These are phyloP conservation scores for Galago senegalensis DNA, from an alignment of 2,797 vertebrate genomes.

Conservation along the genomic window DNA sequence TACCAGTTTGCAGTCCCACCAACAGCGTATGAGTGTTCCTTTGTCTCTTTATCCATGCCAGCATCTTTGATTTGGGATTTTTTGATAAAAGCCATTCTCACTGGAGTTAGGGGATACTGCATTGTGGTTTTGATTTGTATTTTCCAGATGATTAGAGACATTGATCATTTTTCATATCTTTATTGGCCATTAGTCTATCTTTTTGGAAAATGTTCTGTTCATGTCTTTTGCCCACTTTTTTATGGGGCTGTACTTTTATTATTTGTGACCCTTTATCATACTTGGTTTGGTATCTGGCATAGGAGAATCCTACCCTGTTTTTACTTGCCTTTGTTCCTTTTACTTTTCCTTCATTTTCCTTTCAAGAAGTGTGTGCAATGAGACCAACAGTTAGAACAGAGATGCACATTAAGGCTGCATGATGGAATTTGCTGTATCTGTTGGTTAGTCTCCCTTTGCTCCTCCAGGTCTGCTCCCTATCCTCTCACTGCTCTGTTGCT, in stretches of 20 bases:
- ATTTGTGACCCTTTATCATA: background rate
- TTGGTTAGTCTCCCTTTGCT: background rate
- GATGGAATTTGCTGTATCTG: background rate
- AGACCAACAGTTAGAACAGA: background rate
- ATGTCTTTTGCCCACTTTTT: no score
- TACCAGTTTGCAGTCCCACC: no score
- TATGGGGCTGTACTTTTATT: background rate
- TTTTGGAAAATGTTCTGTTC: no score
- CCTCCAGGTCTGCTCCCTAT: background rate
- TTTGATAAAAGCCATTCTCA: no score
- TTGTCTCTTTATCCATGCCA: no score
- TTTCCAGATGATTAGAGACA: no score
- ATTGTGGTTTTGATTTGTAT: no score
- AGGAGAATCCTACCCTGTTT: background rate
- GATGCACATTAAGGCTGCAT: background rate
- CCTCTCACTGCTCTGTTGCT: background rate
- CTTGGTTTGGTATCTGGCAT: background rate
- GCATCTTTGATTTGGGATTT: no score
- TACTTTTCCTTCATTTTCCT: background rate
- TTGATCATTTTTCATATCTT: no score
- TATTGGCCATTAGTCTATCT: no score
- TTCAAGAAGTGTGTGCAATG: slow-evolving; percentile 8
- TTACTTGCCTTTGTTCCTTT: background rate
- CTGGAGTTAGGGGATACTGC: no score
- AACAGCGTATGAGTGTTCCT: no score